phyloP scores from a whole-genome alignment of 92 coral and sea anemone species.

The Meandrina meandrites region DNA sequence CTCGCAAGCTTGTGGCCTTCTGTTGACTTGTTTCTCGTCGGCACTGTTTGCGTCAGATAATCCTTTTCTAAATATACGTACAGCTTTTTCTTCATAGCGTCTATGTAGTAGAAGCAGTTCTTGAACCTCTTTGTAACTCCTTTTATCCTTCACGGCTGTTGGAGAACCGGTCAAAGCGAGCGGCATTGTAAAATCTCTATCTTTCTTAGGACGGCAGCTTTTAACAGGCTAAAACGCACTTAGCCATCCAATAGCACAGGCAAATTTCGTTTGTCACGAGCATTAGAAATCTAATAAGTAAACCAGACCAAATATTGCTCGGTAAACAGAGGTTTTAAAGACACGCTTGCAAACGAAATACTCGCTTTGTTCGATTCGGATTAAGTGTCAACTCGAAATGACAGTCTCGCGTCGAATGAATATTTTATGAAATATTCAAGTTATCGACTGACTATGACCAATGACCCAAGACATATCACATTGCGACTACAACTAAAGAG shows the following conservation, averaged over 20 bases:
- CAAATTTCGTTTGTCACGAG: slow-evolving; percentile 14
- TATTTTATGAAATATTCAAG: slow-evolving; percentile 38
- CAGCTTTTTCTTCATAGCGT: slow-evolving; percentile 84
- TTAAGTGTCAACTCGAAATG: slow-evolving; percentile 19
- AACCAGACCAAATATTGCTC: slow-evolving; percentile 8
- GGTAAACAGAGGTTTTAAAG: slow-evolving; percentile 6
- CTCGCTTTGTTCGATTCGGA: slow-evolving; percentile 11
- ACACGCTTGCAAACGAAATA: background rate
- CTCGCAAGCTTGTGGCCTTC: background rate
- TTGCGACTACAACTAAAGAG: slow-evolving; percentile 7
- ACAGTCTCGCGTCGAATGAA: slow-evolving; percentile 18
- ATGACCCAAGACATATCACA: slow-evolving; percentile 39
- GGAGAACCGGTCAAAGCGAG: slow-evolving; percentile 22
- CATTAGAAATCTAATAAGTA: slow-evolving; percentile 2
- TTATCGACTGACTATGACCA: slow-evolving; percentile 10
- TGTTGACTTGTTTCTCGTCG: slow-evolving; percentile 4
- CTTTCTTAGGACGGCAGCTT: background rate
- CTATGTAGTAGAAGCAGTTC: slow-evolving; percentile 74
- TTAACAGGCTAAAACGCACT: background rate
- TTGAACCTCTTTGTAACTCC: slow-evolving; percentile 27
- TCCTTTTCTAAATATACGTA: slow-evolving; percentile 68
- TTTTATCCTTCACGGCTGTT: slow-evolving; percentile 10
- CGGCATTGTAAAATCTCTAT: background rate
- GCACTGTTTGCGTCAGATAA: slow-evolving; percentile 47
- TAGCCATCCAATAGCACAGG: background rate